Evolutionary conservation across 35 echinoderm and acorn worm genomes (phyloP).

Genomic region (Stichopus chloronotus): DNA sequence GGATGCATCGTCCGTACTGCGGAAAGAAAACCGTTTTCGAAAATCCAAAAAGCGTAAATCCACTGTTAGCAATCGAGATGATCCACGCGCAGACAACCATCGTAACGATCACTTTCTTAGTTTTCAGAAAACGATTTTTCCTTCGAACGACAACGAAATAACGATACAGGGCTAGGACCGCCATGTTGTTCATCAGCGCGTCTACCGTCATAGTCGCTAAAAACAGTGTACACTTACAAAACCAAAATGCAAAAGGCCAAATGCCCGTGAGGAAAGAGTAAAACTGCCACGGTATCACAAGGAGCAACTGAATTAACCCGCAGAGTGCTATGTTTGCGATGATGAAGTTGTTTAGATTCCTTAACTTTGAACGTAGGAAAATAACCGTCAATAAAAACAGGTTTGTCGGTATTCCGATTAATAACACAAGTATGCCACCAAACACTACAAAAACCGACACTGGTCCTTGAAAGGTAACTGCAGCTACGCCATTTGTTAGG

Average conservation of each 20-base stretch:
- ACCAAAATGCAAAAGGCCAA: slow-evolving; percentile 17
- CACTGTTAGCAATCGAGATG: neutral
- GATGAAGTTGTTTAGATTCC: slow-evolving; percentile 46
- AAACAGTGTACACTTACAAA: slow-evolving; percentile 14
- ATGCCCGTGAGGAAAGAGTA: neutral
- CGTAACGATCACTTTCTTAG: neutral
- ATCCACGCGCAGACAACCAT: slow-evolving; percentile 9
- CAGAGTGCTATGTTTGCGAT: slow-evolving; percentile 30
- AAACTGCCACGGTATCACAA: slow-evolving; percentile 45
- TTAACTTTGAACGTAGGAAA: neutral
- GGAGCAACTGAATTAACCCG: slow-evolving; percentile 18
- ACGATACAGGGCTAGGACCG: slow-evolving; percentile 29
- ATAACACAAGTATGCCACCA: neutral
- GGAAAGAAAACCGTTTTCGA: neutral
- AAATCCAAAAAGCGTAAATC: neutral
- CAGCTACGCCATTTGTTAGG: neutral
- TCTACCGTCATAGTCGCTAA: slow-evolving; percentile 14
- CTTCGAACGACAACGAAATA: slow-evolving; percentile 47
- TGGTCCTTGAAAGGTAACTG: neutral
- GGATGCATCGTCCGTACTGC: slow-evolving; percentile 18
- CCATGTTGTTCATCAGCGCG: slow-evolving; percentile 44
- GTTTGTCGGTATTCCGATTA: slow-evolving; percentile 33
- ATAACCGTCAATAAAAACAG: neutral
- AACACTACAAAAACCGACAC: slow-evolving; percentile 22
- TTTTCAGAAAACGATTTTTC: slow-evolving; percentile 12